These are phyloP conservation scores for Columbina picui DNA, from an alignment of 2,113 vertebrate species.

Conservation along the genomic window DNA sequence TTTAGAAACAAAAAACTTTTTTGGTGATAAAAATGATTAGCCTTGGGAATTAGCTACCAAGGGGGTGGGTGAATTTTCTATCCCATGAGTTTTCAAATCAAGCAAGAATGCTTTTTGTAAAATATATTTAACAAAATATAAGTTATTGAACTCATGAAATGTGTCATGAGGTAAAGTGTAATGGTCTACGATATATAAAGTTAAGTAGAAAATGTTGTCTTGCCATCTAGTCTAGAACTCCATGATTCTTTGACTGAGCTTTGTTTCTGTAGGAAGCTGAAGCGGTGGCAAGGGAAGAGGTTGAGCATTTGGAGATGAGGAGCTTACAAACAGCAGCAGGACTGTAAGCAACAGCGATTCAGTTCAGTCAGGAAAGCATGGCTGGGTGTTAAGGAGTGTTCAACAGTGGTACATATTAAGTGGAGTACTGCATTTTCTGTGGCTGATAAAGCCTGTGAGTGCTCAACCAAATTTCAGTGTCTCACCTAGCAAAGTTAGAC, in stretches of 20 bases:
- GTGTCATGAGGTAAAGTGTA: neutral
- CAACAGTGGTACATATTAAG: neutral
- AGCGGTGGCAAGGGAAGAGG: neutral
- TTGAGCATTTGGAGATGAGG: neutral
- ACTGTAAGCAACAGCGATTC: neutral
- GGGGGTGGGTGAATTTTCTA: neutral
- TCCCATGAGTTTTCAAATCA: conserved; percentile 4
- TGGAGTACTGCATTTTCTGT: neutral
- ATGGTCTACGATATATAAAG: neutral
- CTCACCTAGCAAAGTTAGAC: neutral
- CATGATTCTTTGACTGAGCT: neutral
- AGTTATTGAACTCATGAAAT: neutral
- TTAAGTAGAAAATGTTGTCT: neutral
- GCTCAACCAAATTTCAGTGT: neutral
- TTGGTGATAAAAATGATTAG: neutral
- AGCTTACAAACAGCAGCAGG: neutral
- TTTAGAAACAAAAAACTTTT: conserved; percentile 28
- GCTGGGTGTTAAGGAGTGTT: neutral
- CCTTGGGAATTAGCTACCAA: neutral
- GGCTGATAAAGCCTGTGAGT: neutral
- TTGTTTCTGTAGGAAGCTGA: neutral
- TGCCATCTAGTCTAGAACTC: neutral
- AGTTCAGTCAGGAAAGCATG: neutral
- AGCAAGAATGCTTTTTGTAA: neutral
- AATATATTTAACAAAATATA: neutral